These are phyloP conservation scores for Ostrea denselamellosa DNA, from an alignment of 1,140 invertebrate genomes.

Conservation along the genomic window DNA sequence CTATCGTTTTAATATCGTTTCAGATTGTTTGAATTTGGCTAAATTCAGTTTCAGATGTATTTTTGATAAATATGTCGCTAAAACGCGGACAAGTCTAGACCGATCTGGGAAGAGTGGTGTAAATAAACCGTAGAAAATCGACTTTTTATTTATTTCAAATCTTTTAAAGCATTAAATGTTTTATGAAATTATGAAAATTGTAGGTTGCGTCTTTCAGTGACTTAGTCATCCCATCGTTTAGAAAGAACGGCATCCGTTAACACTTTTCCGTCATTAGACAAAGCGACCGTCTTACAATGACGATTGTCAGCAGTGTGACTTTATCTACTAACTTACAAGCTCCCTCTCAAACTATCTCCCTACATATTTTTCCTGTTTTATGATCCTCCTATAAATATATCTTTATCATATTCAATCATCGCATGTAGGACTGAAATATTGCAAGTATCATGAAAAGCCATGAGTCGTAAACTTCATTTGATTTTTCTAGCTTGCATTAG, in stretches of 20 bases:
- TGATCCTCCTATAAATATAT: constrained; percentile 16
- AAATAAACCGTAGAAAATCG: constrained; percentile 31
- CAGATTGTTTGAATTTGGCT: constrained; percentile 34
- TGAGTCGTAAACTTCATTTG: not conserved
- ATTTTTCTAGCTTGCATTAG: constrained; percentile 9
- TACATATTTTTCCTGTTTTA: constrained; percentile 40
- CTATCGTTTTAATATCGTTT: constrained; percentile 22
- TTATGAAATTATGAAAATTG: not conserved
- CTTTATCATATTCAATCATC: constrained; percentile 32
- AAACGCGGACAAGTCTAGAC: constrained; percentile 17
- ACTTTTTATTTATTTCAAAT: not conserved
- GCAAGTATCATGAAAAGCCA: constrained; percentile 15
- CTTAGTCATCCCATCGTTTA: not conserved
- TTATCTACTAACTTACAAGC: constrained; percentile 19
- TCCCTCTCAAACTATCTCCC: constrained; percentile 33
- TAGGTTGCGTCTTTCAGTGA: not conserved
- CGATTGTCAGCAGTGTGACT: constrained; percentile 2
- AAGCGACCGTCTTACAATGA: constrained; percentile 16
- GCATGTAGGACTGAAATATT: constrained; percentile 33
- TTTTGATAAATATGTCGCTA: constrained; percentile 12
- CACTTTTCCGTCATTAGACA: constrained; percentile 14
- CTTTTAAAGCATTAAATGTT: constrained; percentile 12
- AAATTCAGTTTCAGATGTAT: constrained; percentile 38
- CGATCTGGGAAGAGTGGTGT: not conserved
- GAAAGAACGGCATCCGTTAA: constrained; percentile 17